These are phyloP conservation scores for Eupithecia tripunctaria DNA, from an alignment of 2,888 invertebrate genomes.

Conservation along the genomic window DNA sequence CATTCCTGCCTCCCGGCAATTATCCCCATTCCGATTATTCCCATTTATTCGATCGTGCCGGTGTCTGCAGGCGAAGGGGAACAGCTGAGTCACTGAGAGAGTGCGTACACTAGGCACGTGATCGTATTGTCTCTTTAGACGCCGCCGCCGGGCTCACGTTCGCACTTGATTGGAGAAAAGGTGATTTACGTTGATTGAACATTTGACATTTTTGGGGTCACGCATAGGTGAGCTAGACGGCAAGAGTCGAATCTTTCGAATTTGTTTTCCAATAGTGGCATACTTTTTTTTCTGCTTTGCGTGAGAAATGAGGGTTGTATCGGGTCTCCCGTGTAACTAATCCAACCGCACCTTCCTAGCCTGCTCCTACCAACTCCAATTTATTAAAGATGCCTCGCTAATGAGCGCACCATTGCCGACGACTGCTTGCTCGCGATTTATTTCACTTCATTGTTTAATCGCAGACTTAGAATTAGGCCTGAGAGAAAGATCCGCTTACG, in stretches of 20 bases:
- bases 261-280: background rate
- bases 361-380: conserved; percentile 38
- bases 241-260: background rate
- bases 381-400: conserved; percentile 49
- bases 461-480: conserved; percentile 31
- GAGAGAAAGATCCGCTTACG: conserved; percentile 22
- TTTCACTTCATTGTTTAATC: conserved; percentile 47
- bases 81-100: conserved; percentile 22
- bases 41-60: conserved; percentile 35
- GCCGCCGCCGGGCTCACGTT: background rate
- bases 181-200: conserved; percentile 11
- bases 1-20: conserved; percentile 40
- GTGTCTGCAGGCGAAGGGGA: conserved; percentile 23
- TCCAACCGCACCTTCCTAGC: conserved; percentile 10
- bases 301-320: background rate
- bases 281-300: background rate
- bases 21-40: conserved; percentile 38
- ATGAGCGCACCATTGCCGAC: conserved; percentile 45
- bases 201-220: background rate
- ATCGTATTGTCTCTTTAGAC: background rate
- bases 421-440: conserved; percentile 41
- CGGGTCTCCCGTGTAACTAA: background rate
- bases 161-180: conserved; percentile 5
- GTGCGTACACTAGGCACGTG: conserved; percentile 10
- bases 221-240: background rate